These are phyloP conservation scores for Coecobrya sp. DNA, from an alignment of 2,888 invertebrate genomes.

Conservation along the genomic window DNA sequence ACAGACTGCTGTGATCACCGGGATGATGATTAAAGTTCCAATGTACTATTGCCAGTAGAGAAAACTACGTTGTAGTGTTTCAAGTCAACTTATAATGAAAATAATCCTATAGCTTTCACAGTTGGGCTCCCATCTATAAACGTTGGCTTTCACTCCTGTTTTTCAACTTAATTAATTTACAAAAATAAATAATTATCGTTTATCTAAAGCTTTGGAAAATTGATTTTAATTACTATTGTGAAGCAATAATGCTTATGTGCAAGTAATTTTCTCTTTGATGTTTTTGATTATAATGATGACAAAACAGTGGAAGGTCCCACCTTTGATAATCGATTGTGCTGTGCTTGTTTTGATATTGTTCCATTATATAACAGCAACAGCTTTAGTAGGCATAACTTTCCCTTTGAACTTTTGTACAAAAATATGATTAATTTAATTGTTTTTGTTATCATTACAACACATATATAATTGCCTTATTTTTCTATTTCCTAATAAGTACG, in stretches of 20 bases:
- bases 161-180: too few species aligned
- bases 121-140: too few species aligned
- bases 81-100: too few species aligned
- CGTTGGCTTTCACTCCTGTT: too few species aligned
- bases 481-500: not conserved
- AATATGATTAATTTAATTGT: conserved; percentile 38
- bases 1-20: too few species aligned
- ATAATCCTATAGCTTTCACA: too few species aligned
- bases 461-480: not conserved
- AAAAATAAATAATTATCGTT: too few species aligned
- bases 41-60: too few species aligned
- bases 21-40: not conserved
- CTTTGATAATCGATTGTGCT: not conserved
- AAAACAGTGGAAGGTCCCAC: not conserved
- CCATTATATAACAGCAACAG: not conserved
- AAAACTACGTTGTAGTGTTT: too few species aligned
- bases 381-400: not conserved
- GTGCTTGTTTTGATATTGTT: not conserved
- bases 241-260: too few species aligned
- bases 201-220: too few species aligned
- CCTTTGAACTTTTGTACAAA: not conserved
- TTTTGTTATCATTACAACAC: conserved; percentile 4
- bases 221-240: too few species aligned
- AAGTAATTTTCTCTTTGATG: not conserved
- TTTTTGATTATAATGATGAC: not conserved